phyloP scores from a whole-genome alignment of 2,113 vertebrate genomes.

The Nannospalax galili region DNA sequence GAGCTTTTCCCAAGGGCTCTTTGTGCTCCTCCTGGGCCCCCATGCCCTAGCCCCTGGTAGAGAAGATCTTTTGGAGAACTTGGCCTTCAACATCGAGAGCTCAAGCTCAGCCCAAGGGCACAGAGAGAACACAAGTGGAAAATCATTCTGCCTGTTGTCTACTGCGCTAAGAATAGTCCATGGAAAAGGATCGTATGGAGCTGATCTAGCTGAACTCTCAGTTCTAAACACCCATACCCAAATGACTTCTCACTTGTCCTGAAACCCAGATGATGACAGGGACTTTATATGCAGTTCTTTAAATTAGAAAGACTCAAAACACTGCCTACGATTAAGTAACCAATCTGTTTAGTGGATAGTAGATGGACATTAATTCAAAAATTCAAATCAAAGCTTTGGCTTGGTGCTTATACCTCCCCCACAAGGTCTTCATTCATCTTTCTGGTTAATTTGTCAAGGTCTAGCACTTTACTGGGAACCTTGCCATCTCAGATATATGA shows the following conservation, averaged over 20 bases:
- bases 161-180: background rate
- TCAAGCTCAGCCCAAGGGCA: background rate
- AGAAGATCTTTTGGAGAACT: background rate
- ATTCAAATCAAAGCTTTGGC: slow-evolving; percentile 51
- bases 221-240: background rate
- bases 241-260: background rate
- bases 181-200: background rate
- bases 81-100: background rate
- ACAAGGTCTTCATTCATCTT: slow-evolving; percentile 46
- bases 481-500: background rate
- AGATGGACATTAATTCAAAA: slow-evolving; percentile 39
- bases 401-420: background rate
- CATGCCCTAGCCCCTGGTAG: too few relatives aligned
- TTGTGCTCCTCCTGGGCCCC: background rate
- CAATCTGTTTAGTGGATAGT: background rate
- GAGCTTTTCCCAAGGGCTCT: background rate
- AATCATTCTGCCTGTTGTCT: background rate
- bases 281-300: background rate
- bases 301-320: slow-evolving; percentile 4
- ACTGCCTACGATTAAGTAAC: background rate
- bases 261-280: background rate
- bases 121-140: background rate
- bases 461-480: background rate
- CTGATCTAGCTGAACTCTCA: background rate
- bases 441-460: background rate